These are phyloP conservation scores for Tachina lurida DNA, from an alignment of 2,888 invertebrate genomes.

Conservation along the genomic window DNA sequence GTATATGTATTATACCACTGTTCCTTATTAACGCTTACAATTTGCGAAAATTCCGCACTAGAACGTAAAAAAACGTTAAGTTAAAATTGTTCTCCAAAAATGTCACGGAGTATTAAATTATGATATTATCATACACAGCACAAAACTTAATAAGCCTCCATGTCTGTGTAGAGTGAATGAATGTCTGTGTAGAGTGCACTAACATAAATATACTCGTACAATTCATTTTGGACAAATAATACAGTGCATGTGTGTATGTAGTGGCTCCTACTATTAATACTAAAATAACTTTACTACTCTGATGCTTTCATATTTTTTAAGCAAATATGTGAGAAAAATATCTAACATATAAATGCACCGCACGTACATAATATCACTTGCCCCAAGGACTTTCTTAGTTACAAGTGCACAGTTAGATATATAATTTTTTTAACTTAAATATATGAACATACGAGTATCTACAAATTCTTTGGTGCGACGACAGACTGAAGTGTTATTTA, in stretches of 20 bases:
- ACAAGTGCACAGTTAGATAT: not conserved
- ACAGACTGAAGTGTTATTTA: not conserved
- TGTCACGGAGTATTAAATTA: no score
- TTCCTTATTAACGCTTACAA: no score
- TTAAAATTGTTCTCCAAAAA: no score
- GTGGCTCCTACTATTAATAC: not conserved
- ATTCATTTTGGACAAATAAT: slow-evolving; percentile 29
- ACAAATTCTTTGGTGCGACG: not conserved
- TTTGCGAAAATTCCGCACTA: no score
- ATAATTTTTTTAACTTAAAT: slow-evolving; percentile 1
- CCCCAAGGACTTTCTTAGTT: slow-evolving; percentile 49
- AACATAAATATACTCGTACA: not conserved
- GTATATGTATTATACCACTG: no score
- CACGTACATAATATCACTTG: slow-evolving; percentile 66
- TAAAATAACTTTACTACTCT: slow-evolving; percentile 3
- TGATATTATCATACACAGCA: no score
- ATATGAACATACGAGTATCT: no score
- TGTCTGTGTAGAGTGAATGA: no score
- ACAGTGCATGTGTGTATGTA: not conserved
- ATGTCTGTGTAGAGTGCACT: not conserved
- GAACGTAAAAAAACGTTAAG: no score
- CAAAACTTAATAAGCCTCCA: not conserved
- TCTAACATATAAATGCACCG: slow-evolving; percentile 39
- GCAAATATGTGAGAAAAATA: slow-evolving; percentile 9
- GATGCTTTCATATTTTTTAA: slow-evolving; percentile 6